Conservation (phyloP, 2,888 invertebrate genomes). For the Diarsia rubi region DNA sequence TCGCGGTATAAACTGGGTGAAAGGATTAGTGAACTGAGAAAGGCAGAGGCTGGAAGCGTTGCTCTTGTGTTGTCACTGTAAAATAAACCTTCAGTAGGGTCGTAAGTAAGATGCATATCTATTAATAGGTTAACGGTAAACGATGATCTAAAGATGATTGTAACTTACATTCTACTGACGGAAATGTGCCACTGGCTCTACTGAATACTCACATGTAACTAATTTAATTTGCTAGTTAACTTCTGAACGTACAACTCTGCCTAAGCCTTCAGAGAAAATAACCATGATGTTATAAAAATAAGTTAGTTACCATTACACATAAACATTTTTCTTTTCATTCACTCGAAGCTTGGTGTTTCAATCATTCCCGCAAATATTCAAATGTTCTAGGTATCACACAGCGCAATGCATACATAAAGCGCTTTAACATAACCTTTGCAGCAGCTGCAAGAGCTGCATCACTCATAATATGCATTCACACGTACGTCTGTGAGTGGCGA, state of each 20-base stretch:
- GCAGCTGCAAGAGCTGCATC: constrained; percentile 25
- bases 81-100: constrained; percentile 19
- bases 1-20: constrained; percentile 8
- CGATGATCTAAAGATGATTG: neutral
- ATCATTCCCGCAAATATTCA: neutral
- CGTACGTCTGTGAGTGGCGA: constrained; percentile 47
- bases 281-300: neutral
- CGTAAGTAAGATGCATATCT: constrained; percentile 21
- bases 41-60: constrained; percentile 1
- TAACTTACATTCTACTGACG: neutral
- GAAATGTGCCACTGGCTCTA: neutral
- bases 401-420: constrained; percentile 37
- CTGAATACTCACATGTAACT: neutral
- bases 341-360: neutral
- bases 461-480: constrained; percentile 50
- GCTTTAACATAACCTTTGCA: constrained; percentile 36
- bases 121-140: constrained; percentile 1
- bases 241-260: neutral
- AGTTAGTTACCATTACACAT: neutral
- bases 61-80: constrained; percentile 22
- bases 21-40: constrained; percentile 29
- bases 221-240: neutral
- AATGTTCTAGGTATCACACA: neutral
- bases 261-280: neutral
- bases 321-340: neutral